Evolutionary conservation across 2,888 invertebrate species (phyloP).

Genomic region (Lasioglossum vierecki): DNA sequence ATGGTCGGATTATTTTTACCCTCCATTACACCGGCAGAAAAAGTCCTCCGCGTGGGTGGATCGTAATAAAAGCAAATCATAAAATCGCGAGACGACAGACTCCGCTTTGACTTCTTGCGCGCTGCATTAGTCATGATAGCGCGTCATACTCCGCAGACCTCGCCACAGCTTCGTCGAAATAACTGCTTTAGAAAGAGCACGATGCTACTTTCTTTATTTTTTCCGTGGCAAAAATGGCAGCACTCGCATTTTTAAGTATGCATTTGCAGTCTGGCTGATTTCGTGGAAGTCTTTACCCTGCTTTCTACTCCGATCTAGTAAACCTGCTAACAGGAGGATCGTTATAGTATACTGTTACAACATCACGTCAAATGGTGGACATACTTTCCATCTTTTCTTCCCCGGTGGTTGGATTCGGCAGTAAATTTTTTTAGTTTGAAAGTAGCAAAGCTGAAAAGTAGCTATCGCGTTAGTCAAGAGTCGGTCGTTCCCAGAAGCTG

Average conservation of each 20-base stretch:
- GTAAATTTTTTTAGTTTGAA: background rate
- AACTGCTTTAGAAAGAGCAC: background rate
- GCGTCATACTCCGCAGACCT: background rate
- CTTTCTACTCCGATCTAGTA: background rate
- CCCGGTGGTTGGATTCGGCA: background rate
- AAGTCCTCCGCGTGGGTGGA: slow-evolving; percentile 4
- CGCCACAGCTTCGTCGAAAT: background rate
- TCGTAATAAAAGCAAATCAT: background rate
- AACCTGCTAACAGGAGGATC: background rate
- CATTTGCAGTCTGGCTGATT: background rate
- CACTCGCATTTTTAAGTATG: background rate
- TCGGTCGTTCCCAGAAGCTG: background rate
- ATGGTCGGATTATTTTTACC: slow-evolving; percentile 15
- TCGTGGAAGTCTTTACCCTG: background rate
- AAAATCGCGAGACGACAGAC: background rate
- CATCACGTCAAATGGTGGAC: background rate
- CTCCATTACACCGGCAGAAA: background rate
- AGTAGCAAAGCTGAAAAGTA: background rate
- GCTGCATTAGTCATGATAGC: background rate
- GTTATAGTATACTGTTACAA: background rate
- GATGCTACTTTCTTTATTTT: slow-evolving; percentile 9
- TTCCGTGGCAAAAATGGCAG: background rate
- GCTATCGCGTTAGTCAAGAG: slow-evolving; percentile 16
- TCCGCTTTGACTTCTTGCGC: background rate
- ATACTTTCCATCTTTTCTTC: background rate